Evolutionary conservation across 2,113 vertebrate species (phyloP), one percentile per base, ranked within the genome.

Genomic region (Dipodomys merriami): DNA sequence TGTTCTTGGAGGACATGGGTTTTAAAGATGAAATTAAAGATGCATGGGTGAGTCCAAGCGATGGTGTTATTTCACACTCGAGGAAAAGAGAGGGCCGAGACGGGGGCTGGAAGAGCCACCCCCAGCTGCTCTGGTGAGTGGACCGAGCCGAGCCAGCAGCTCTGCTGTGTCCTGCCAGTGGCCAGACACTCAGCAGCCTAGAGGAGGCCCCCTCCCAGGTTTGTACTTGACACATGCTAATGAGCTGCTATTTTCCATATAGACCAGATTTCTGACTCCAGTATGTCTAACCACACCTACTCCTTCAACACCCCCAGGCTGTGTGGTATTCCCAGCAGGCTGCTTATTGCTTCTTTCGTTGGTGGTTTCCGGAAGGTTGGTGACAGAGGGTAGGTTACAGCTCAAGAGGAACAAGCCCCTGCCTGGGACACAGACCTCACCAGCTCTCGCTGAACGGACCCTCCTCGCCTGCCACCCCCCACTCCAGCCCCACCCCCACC

Each of bases 61-160:
- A n/a, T 3, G 0, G 5, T 39, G 19, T 46, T 20, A 9, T 35
- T 79, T 53, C 18, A 49, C 25, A 39, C 4, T 22, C 0, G 5
- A 44, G 4, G 33, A 23, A 78, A 53, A 5, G 1, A 30, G 27
- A 27, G 20, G 62, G 22, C 30, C 7, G 9, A 1, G 53, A 6
- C 18, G 23, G 29, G 44, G 44, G n/a, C 25, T 23, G 23, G 27
- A 71, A 18, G 19, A 8, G 62, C 46, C 44, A 53, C 0, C 1
- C 44, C 57, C 29, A 68, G 79, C 67, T 7, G 15, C 33, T 25
- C 81, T 33, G 39, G 15, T 30, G 62, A 7, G 49, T 29, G 39
- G 25, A 13, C 13, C 9, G 16, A 12, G 5, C 10, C 67, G n/a
- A 67, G 39, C 10, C 2, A 8, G 25, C 13, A n/a, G 46, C 30